These are phyloP conservation scores for Xestoiulus laeticollis DNA, from an alignment of 2,888 invertebrate species.

Conservation along the genomic window DNA sequence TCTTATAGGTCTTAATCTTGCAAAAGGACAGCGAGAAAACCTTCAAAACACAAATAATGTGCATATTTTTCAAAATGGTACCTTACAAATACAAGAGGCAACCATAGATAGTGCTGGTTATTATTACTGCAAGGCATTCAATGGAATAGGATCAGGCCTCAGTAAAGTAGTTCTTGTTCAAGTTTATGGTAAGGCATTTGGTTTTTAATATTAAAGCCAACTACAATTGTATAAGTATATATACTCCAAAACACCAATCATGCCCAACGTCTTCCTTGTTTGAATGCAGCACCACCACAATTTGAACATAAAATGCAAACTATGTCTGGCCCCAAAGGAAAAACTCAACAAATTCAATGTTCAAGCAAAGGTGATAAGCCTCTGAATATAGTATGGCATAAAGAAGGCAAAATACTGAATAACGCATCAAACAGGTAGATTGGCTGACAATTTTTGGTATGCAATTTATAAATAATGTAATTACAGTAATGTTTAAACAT, in stretches of 20 bases:
- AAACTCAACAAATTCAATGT: conserved; percentile 61
- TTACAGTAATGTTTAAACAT: too few species aligned
- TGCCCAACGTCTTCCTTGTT: too few species aligned
- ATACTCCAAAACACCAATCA: not conserved
- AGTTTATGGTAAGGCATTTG: conserved; percentile 62
- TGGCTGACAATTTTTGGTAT: too few species aligned
- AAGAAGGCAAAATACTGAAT: conserved; percentile 54
- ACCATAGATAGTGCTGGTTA: conserved; percentile 61
- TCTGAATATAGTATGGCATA: conserved; percentile 63
- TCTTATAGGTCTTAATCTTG: not conserved
- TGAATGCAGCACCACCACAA: conserved; percentile 46
- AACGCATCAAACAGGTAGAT: not conserved
- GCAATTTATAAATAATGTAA: not conserved
- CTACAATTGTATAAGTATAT: too few species aligned
- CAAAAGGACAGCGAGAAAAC: not conserved
- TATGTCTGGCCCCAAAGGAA: not conserved
- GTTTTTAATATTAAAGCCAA: too few species aligned
- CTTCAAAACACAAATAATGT: conserved; percentile 42
- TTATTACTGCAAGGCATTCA: conserved; percentile 65
- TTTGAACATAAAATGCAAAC: not conserved
- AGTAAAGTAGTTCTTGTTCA: conserved; percentile 63
- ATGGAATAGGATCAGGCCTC: conserved; percentile 63
- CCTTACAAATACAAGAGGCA: conserved; percentile 36
- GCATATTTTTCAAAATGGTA: conserved; percentile 44
- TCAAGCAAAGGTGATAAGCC: conserved; percentile 64